Conservation (phyloP, 2,797 vertebrate genomes). For the Bradypus variegatus region DNA sequence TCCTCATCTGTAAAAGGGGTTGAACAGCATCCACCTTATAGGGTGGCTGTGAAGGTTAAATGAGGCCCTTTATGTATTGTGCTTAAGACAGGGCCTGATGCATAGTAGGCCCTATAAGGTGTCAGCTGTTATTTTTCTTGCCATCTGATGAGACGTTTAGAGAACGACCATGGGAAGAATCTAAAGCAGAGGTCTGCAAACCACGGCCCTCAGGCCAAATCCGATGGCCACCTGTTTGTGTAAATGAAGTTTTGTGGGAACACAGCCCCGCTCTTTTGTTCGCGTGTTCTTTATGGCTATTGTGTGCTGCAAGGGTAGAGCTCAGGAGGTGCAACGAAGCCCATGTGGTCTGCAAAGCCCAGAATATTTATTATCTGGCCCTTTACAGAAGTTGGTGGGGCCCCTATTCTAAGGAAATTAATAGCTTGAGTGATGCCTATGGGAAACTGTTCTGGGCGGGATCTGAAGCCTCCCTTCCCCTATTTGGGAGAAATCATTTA, state of each 20-base stretch:
- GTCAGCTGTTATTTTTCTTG: not conserved
- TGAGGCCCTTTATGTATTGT: not conserved
- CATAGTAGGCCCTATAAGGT: not conserved
- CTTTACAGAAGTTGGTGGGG: not conserved
- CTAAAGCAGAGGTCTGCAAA: not conserved
- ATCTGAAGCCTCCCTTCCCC: not conserved
- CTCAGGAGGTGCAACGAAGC: not conserved
- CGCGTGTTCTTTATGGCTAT: not conserved
- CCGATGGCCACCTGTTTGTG: not conserved
- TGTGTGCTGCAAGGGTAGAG: not conserved
- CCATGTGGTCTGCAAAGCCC: not conserved
- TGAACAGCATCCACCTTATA: too few relatives aligned
- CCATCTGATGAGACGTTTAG: not conserved
- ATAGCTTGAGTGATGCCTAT: not conserved
- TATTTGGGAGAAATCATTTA: not conserved
- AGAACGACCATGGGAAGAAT: not conserved
- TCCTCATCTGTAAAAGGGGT: not conserved
- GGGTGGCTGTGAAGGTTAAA: not conserved
- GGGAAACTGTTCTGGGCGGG: accelerated
- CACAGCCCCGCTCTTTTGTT: not conserved
- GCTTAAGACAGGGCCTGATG: not conserved
- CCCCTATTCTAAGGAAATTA: too few relatives aligned
- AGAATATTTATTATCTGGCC: not conserved
- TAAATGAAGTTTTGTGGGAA: conserved; percentile 23
- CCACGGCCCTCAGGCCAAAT: not conserved